Percentiles rank a stretch among this genome's conserved stretches.
Conservation (phyloP, 2,888 invertebrate genomes). For the Spodoptera littoralis region DNA sequence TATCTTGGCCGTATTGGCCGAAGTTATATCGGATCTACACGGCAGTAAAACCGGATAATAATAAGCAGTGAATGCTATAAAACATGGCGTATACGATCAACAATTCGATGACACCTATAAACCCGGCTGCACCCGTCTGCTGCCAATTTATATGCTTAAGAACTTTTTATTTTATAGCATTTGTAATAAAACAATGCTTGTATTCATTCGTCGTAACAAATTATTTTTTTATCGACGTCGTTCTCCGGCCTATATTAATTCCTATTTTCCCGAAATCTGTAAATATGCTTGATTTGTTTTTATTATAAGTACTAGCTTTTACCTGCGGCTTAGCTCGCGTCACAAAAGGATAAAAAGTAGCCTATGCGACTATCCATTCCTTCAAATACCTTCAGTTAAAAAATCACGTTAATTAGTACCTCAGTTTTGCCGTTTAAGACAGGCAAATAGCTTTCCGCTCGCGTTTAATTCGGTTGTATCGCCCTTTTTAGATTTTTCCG, state of each 20-base stretch:
- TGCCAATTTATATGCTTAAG: slow-evolving; percentile 72
- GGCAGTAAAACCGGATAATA: slow-evolving; percentile 71
- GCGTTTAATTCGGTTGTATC: too few relatives aligned
- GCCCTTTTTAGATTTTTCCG: too few relatives aligned
- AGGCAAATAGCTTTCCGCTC: too few relatives aligned
- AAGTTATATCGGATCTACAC: slow-evolving; percentile 45
- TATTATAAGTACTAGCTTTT: too few relatives aligned
- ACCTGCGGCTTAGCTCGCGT: too few relatives aligned
- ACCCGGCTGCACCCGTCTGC: slow-evolving; percentile 67
- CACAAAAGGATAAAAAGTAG: too few relatives aligned
- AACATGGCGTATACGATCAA: slow-evolving; percentile 72
- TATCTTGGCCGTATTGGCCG: slow-evolving; percentile 28
- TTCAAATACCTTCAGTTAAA: too few relatives aligned
- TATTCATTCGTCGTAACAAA: slow-evolving; percentile 55
- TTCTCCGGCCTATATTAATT: slow-evolving; percentile 47
- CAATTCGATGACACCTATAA: slow-evolving; percentile 77
- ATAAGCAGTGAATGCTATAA: slow-evolving; percentile 75
- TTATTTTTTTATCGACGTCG: slow-evolving; percentile 46
- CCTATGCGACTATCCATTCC: too few relatives aligned
- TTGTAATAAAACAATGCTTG: slow-evolving; percentile 55
- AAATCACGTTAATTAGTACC: too few relatives aligned
- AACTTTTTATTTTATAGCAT: slow-evolving; percentile 71
- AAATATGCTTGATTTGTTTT: neutral
- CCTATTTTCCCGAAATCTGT: slow-evolving; percentile 20
- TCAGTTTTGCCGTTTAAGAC: too few relatives aligned